Evolutionary conservation across 2,797 vertebrate genomes (phyloP).

Genomic region (Labeo calbasu): DNA sequence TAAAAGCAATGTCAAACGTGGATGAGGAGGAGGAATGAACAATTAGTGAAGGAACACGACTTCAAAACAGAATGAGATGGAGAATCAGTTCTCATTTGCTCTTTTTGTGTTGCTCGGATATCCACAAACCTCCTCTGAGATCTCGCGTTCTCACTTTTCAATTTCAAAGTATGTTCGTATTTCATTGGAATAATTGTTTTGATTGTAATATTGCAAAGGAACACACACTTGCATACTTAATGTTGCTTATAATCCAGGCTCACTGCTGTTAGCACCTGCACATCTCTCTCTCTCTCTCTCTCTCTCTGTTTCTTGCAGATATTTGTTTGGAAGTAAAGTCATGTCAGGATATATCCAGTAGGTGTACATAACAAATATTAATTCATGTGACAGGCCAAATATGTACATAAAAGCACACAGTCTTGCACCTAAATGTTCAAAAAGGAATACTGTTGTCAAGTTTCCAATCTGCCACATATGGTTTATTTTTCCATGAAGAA

Average conservation of each 20-base stretch:
- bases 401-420: not conserved
- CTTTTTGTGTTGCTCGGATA: not conserved
- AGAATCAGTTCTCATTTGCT: not conserved
- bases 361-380: constrained; percentile 26
- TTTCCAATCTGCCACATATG: not conserved
- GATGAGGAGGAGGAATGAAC: not conserved
- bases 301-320: not conserved
- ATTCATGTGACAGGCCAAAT: constrained; percentile 19
- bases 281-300: too few relatives aligned
- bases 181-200: constrained; percentile 10
- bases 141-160: not conserved
- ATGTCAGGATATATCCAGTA: not conserved
- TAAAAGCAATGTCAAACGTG: constrained; percentile 17
- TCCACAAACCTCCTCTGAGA: constrained; percentile 11
- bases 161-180: not conserved
- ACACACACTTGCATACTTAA: not conserved
- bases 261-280: not conserved
- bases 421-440: not conserved
- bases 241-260: not conserved
- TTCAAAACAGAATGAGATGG: not conserved
- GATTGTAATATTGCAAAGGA: not conserved
- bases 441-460: not conserved
- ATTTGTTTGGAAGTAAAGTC: not conserved
- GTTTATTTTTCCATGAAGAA: not conserved
- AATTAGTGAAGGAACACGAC: not conserved